A percentile compares a stretch with the other conserved stretches of the same genome.
These are phyloP conservation scores for Phaedon cochleariae DNA, from an alignment of 2,888 invertebrate species.

Conservation along the genomic window DNA sequence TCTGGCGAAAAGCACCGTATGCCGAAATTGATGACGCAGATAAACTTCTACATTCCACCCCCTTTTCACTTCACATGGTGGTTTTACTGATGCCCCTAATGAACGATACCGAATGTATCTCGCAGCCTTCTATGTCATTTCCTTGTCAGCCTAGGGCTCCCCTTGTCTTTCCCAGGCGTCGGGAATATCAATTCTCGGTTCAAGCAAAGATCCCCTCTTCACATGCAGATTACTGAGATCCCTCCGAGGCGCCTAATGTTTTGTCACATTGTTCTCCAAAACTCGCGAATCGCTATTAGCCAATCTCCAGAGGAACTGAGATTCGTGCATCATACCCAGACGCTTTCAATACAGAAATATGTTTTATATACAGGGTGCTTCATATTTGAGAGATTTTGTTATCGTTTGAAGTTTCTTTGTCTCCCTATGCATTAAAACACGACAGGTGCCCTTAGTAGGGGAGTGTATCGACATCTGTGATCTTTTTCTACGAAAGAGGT, in stretches of 20 bases:
- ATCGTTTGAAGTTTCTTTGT: no score
- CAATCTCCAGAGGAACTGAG: neutral
- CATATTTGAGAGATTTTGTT: no score
- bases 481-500: no score
- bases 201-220: neutral
- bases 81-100: neutral
- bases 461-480: no score
- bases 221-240: neutral
- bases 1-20: no score
- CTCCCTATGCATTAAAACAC: no score
- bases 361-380: no score
- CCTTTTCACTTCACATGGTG: neutral
- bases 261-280: neutral
- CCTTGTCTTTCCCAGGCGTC: neutral
- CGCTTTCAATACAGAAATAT: no score
- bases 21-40: no score
- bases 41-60: neutral
- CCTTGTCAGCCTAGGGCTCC: neutral
- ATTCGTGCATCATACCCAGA: no score
- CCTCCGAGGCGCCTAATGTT: neutral
- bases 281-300: neutral
- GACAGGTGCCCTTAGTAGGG: no score
- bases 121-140: neutral
- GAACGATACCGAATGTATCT: neutral
- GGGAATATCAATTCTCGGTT: neutral